These are phyloP conservation scores for Apogon talboti DNA, from an alignment of 2,797 vertebrate species.

Conservation along the genomic window DNA sequence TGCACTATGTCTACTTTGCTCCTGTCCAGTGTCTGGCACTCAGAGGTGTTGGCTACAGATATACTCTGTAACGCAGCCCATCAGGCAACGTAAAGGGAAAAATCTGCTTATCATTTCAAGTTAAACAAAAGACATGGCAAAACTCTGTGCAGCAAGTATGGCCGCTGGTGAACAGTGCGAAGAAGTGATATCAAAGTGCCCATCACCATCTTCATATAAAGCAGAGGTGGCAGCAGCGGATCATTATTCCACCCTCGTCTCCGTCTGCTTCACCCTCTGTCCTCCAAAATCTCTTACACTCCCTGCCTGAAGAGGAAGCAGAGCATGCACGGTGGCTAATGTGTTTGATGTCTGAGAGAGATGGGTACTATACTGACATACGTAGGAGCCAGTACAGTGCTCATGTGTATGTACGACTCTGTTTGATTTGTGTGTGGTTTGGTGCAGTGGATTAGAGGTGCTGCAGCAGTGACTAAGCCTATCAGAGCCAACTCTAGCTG, in stretches of 20 bases:
- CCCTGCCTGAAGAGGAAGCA: slow-evolving; percentile 27
- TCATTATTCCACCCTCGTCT: slow-evolving; percentile 61
- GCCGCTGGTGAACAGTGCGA: slow-evolving; percentile 17
- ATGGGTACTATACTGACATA: slow-evolving; percentile 29
- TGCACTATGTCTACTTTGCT: slow-evolving; percentile 46
- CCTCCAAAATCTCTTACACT: slow-evolving; percentile 53
- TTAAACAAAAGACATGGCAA: slow-evolving; percentile 6
- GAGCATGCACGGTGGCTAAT: slow-evolving; percentile 48
- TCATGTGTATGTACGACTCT: slow-evolving; percentile 18
- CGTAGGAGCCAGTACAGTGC: slow-evolving; percentile 21
- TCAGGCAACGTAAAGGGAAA: slow-evolving; percentile 18
- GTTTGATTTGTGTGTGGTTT: slow-evolving; percentile 44
- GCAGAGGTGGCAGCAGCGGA: slow-evolving; percentile 43
- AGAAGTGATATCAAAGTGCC: slow-evolving; percentile 15
- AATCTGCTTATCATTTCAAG: slow-evolving; percentile 1
- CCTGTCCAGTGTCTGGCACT: slow-evolving; percentile 37
- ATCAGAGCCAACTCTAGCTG: slow-evolving; percentile 47
- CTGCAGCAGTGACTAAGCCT: slow-evolving; percentile 63
- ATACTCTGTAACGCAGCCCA: slow-evolving; percentile 21
- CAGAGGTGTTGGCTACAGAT: slow-evolving; percentile 41
- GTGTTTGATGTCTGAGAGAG: slow-evolving; percentile 47
- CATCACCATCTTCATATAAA: slow-evolving; percentile 40
- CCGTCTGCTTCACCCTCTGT: slow-evolving; percentile 19
- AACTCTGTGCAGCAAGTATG: slow-evolving; percentile 32
- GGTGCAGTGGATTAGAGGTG: slow-evolving; percentile 64